Percentiles rank a stretch among this genome's conserved stretches.
These are phyloP conservation scores for Nipponacmea schrenckii DNA, from an alignment of 2,888 invertebrate genomes.

Conservation along the genomic window DNA sequence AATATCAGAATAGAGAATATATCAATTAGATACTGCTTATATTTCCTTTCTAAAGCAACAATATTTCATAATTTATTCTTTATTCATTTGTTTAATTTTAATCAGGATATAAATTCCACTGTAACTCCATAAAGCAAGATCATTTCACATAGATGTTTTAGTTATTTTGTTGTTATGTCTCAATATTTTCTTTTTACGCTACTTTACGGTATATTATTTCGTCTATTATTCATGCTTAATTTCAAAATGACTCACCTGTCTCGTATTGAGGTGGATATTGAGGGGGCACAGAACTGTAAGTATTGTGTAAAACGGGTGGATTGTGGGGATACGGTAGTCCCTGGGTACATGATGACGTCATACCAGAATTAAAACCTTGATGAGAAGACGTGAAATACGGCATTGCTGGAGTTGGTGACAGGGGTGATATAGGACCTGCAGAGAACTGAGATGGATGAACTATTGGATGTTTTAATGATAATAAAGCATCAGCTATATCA, in stretches of 20 bases:
- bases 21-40: too few species aligned
- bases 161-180: too few species aligned
- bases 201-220: too few species aligned
- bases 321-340: conserved; percentile 37
- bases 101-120: too few species aligned
- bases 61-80: too few species aligned
- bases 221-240: too few species aligned
- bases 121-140: too few species aligned
- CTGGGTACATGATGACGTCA: conserved; percentile 23
- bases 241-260: background rate
- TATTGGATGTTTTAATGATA: conserved; percentile 88
- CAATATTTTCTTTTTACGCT: too few species aligned
- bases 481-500: conserved; percentile 88
- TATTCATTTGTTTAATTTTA: too few species aligned
- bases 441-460: conserved; percentile 76
- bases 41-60: too few species aligned
- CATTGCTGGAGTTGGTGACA: conserved; percentile 37
- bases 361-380: conserved; percentile 33
- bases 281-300: conserved; percentile 39
- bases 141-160: too few species aligned
- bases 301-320: conserved; percentile 39
- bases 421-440: conserved; percentile 68
- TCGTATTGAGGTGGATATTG: conserved; percentile 32
- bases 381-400: conserved; percentile 37
- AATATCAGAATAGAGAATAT: too few species aligned